Base-by-base conservation (phyloP, 53 echinoderm and acorn worm genomes). In the Henricia sp. region DNA sequence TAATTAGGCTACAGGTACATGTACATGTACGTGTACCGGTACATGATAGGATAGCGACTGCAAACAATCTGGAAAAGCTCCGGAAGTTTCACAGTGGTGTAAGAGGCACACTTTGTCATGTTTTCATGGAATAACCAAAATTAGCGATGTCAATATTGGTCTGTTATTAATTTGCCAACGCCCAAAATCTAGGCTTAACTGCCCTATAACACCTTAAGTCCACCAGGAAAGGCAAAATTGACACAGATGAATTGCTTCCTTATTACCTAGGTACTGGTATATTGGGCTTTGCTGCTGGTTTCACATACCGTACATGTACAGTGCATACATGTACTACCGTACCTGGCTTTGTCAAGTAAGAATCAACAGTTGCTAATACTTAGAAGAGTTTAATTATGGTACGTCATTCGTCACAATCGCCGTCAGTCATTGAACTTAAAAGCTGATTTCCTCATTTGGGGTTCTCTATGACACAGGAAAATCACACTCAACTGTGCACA, bases 101-200 rank as follows among this genome's bases (percentile, higher is more conserved):
- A n/a, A n/a, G n/a, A n/a, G n/a, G n/a, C n/a, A n/a, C n/a, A n/a
- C n/a, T n/a, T n/a, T n/a, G n/a, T n/a, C n/a, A 46, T 10, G 3
- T 13, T 42, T 46, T 27, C 70, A 70, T 28, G 46, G 70, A 11
- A 43, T 44, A 28, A 46, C 46, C 12, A n/a, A n/a, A n/a, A n/a
- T n/a, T n/a, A n/a, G n/a, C n/a, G 67, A 39, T 63, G 67, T 38
- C 67, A 67, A 38, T 38, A n/a, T 5, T 40, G 35, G 9, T 6
- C 20, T 38, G 21, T 68, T 68, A 63, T 60, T 60, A 34, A 70
- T 43, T 70, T 70, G 70, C 26, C 70, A 43, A 70, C 70, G 70
- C 70, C 70, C 70, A 70, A 44, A 24, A 1, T 44, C 43, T 9
- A 44, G 44, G 5, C 70, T 70, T 23, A 3, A 44, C 37, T 44